phyloP scores from a whole-genome alignment of 2,888 invertebrate species.

The Diarsia rubi region DNA sequence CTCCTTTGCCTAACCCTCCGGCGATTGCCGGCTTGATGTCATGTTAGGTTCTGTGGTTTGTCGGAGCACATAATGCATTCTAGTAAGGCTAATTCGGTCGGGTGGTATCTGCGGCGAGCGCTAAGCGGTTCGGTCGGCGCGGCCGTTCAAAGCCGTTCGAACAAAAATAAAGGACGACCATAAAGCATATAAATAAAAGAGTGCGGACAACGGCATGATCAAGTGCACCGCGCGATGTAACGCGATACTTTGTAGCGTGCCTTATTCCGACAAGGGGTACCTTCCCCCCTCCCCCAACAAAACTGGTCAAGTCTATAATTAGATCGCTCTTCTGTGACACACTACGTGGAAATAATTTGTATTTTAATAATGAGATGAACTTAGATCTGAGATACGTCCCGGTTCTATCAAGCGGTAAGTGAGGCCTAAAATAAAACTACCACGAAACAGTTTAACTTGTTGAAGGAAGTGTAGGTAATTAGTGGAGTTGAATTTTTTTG shows the following conservation, averaged over 20 bases:
- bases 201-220: constrained; percentile 86
- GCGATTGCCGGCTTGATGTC: too few species aligned
- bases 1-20: too few species aligned
- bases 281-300: constrained; percentile 60
- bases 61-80: constrained; percentile 61
- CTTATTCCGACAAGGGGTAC: constrained; percentile 75
- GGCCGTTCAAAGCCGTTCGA: constrained; percentile 81
- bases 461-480: constrained; percentile 27
- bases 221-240: constrained; percentile 88
- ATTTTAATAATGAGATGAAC: constrained; percentile 64
- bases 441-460: constrained; percentile 34
- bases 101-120: constrained; percentile 77
- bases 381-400: constrained; percentile 62
- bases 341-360: constrained; percentile 64
- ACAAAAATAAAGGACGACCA: constrained; percentile 78
- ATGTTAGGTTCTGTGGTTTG: too few species aligned
- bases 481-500: constrained; percentile 15
- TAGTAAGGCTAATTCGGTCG: constrained; percentile 73
- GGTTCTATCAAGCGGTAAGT: constrained; percentile 25
- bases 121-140: constrained; percentile 84
- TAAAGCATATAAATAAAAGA: constrained; percentile 84
- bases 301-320: constrained; percentile 81
- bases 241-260: constrained; percentile 84
- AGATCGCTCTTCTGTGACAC: constrained; percentile 75
- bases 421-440: constrained; percentile 32